Evolutionary conservation across 2,888 invertebrate species (phyloP).

Genomic region (Acanthopleura granulata): DNA sequence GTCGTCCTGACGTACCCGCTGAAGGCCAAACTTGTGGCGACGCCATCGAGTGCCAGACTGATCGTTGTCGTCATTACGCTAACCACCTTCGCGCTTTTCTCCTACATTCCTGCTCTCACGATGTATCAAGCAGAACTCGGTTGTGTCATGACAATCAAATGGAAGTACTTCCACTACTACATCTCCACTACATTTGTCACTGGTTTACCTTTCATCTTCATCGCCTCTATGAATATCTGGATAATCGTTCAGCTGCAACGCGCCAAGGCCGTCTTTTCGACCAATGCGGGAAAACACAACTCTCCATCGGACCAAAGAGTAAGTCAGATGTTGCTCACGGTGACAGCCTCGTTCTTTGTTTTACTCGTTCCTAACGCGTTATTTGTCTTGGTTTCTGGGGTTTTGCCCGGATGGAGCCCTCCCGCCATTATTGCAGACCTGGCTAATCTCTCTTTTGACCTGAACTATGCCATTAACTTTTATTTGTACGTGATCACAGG

Average conservation of each 20-base stretch:
- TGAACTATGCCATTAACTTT: slow-evolving; percentile 46
- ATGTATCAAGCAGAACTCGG: slow-evolving; percentile 18
- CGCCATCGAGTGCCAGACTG: slow-evolving; percentile 18
- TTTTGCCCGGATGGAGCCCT: slow-evolving; percentile 25
- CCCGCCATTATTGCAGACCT: slow-evolving; percentile 23
- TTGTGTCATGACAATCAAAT: slow-evolving; percentile 24
- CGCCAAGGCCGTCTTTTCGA: no score
- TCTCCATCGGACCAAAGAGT: slow-evolving; percentile 18
- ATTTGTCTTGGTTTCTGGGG: slow-evolving; percentile 25
- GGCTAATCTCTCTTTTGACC: slow-evolving; percentile 29
- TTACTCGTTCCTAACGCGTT: slow-evolving; percentile 32
- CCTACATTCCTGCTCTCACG: slow-evolving; percentile 24
- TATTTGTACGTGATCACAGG: slow-evolving; percentile 38
- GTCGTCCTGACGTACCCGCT: slow-evolving; percentile 27
- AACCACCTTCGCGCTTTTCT: slow-evolving; percentile 17
- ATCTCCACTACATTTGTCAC: slow-evolving; percentile 30
- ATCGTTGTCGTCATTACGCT: slow-evolving; percentile 18
- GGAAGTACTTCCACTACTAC: slow-evolving; percentile 25
- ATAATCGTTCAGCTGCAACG: slow-evolving; percentile 25
- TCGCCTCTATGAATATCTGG: slow-evolving; percentile 22
- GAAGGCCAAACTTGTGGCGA: slow-evolving; percentile 20
- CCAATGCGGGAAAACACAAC: neutral
- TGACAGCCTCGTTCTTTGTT: slow-evolving; percentile 29
- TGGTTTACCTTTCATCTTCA: slow-evolving; percentile 24
- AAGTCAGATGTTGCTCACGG: slow-evolving; percentile 28